These are phyloP conservation scores for Nomada hirtipes DNA, from an alignment of 2,888 invertebrate genomes.

Conservation along the genomic window DNA sequence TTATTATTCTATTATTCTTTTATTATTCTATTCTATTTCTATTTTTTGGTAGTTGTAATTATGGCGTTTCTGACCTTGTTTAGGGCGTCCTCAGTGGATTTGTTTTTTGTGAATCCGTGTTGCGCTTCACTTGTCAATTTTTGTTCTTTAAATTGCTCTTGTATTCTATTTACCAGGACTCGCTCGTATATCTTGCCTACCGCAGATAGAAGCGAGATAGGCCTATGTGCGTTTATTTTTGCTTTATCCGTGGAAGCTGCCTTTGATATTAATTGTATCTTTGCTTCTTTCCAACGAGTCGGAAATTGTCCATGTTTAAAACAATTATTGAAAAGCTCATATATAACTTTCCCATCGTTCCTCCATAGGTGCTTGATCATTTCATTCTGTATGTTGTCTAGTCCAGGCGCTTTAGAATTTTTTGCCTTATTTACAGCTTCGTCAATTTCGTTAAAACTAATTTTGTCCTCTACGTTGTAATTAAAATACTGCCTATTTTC, in stretches of 20 bases:
- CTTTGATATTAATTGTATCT: neutral
- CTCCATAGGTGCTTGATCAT: neutral
- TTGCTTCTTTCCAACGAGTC: neutral
- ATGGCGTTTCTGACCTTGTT: neutral
- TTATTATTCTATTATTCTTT: neutral
- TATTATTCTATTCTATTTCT: no score
- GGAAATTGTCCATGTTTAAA: neutral
- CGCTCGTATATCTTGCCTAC: conserved; percentile 7
- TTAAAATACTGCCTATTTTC: no score
- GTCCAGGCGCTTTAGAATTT: no score
- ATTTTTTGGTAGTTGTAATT: no score
- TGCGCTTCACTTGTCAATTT: neutral
- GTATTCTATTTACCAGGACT: neutral
- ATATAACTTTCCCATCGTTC: no score
- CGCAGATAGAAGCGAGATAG: neutral
- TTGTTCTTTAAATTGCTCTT: neutral
- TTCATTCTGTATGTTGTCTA: no score
- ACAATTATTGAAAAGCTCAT: neutral
- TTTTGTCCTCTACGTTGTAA: no score
- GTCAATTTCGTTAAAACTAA: no score
- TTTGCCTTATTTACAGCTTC: no score
- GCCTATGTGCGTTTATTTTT: neutral
- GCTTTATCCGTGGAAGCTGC: no score
- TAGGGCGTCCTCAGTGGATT: neutral
- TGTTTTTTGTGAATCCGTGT: neutral